Evolutionary conservation across 2,888 invertebrate species (phyloP).

Genomic region (Tinea semifulvella): DNA sequence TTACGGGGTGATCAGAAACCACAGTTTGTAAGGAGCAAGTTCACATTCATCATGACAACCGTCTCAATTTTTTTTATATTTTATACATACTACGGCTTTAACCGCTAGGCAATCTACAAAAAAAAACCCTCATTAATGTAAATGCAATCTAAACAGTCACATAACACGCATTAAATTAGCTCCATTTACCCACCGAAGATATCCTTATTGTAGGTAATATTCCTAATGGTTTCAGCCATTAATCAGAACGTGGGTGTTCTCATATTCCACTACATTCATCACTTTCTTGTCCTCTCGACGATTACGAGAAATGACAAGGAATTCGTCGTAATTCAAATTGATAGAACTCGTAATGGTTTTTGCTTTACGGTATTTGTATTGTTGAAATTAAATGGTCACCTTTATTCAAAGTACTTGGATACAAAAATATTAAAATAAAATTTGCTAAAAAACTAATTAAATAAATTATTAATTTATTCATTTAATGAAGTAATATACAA

Average conservation of each 20-base stretch:
- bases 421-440: not conserved
- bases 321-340: conserved; percentile 3
- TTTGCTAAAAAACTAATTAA: not conserved
- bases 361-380: conserved; percentile 3
- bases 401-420: not conserved
- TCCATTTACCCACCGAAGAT: too few relatives aligned
- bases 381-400: not conserved
- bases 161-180: too few relatives aligned
- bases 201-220: too few relatives aligned
- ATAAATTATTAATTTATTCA: not conserved
- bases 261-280: conserved; percentile 2
- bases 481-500: not conserved
- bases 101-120: too few relatives aligned
- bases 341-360: conserved; percentile 1
- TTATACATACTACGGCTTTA: too few relatives aligned
- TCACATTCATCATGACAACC: too few relatives aligned
- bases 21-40: too few relatives aligned
- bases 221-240: not conserved
- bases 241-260: not conserved
- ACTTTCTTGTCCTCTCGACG: not conserved
- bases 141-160: too few relatives aligned
- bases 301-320: not conserved
- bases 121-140: too few relatives aligned
- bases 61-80: too few relatives aligned
- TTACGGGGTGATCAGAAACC: too few relatives aligned